These are phyloP conservation scores for Mustela nigripes DNA, from an alignment of 2,113 vertebrate genomes.

Conservation along the genomic window DNA sequence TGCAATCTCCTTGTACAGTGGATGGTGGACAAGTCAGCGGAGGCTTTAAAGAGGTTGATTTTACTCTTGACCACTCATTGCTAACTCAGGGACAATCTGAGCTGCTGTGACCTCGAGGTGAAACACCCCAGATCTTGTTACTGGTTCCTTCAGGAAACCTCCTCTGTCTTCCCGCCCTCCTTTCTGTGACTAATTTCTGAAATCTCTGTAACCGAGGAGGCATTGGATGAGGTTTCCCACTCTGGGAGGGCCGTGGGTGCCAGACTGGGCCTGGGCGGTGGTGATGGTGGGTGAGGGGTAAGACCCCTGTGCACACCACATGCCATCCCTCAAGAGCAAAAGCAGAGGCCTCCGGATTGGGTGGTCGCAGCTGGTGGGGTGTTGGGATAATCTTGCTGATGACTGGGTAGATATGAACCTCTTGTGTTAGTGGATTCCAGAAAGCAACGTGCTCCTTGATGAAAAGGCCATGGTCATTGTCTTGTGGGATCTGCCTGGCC, in stretches of 20 bases:
- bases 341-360: slow-evolving; percentile 45
- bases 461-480: slow-evolving; percentile 65
- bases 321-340: slow-evolving; percentile 59
- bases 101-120: slow-evolving; percentile 74
- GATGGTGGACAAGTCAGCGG: not conserved
- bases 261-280: not conserved
- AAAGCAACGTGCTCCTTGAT: slow-evolving; percentile 19
- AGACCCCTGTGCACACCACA: slow-evolving; percentile 20
- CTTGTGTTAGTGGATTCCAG: slow-evolving; percentile 62
- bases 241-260: slow-evolving; percentile 76
- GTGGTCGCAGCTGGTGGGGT: slow-evolving; percentile 78
- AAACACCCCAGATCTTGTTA: slow-evolving; percentile 76
- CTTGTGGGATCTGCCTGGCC: slow-evolving; percentile 59
- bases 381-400: slow-evolving; percentile 70
- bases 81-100: slow-evolving; percentile 58
- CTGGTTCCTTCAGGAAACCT: slow-evolving; percentile 50
- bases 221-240: slow-evolving; percentile 79
- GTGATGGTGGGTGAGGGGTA: slow-evolving; percentile 25
- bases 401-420: slow-evolving; percentile 74
- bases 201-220: slow-evolving; percentile 81
- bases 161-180: slow-evolving; percentile 36
- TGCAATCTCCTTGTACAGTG: not conserved
- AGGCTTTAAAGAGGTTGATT: not conserved
- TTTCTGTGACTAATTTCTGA: slow-evolving; percentile 85
- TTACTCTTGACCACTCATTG: slow-evolving; percentile 41